These are phyloP conservation scores for Harpagifer antarcticus DNA, from an alignment of 2,797 vertebrate genomes.

Conservation along the genomic window DNA sequence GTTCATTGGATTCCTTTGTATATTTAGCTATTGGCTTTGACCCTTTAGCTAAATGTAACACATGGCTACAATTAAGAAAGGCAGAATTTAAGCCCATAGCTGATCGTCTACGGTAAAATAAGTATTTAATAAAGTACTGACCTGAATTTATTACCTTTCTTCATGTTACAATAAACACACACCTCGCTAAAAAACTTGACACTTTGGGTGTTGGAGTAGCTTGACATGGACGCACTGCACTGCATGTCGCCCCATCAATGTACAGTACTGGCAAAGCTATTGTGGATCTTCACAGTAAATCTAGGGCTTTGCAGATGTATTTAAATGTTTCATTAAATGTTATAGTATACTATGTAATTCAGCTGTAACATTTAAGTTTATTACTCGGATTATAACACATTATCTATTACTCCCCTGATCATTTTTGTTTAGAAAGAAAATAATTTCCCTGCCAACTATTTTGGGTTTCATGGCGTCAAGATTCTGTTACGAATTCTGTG, in stretches of 20 bases:
- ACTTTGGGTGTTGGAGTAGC: conserved; percentile 5
- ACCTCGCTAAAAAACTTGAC: conserved; percentile 5
- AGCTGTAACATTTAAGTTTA: conserved; percentile 36
- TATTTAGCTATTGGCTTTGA: too few relatives aligned
- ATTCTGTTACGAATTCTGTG: conserved; percentile 51
- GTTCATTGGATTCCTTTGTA: too few relatives aligned
- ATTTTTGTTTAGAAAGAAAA: conserved; percentile 49
- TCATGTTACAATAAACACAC: conserved; percentile 34
- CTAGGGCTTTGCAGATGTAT: conserved; percentile 13
- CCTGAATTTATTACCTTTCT: conserved; percentile 27
- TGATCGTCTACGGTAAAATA: conserved; percentile 26
- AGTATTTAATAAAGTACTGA: conserved; percentile 25
- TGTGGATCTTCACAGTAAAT: conserved; percentile 12
- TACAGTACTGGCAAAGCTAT: conserved; percentile 15
- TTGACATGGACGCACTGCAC: background rate
- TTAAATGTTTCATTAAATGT: conserved; percentile 40
- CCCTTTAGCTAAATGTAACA: background rate
- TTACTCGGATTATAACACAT: conserved; percentile 28
- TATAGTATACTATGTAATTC: conserved; percentile 21
- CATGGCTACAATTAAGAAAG: background rate
- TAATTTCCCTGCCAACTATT: conserved; percentile 38
- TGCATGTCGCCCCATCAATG: conserved; percentile 10
- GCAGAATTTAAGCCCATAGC: conserved; percentile 15
- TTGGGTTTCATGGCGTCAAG: conserved; percentile 48
- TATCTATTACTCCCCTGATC: conserved; percentile 42